phyloP scores from a whole-genome alignment of 2,888 invertebrate species.

The Melieria picta region DNA sequence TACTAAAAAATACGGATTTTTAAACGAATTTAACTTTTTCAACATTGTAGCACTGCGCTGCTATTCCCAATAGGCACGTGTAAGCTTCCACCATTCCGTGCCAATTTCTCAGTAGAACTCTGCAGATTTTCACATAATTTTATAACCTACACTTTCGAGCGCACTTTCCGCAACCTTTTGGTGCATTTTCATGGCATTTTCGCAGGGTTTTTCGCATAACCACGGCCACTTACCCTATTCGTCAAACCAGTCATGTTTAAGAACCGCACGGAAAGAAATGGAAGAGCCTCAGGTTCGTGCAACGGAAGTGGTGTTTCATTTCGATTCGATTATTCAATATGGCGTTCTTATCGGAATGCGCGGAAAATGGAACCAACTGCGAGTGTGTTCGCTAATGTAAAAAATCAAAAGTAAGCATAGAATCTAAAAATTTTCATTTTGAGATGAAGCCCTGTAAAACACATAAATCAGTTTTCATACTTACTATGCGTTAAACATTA shows the following conservation, averaged over 20 bases:
- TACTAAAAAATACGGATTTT: too few species aligned
- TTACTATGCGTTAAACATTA: background rate
- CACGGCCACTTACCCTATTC: constrained; percentile 73
- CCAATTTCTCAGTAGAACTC: too few species aligned
- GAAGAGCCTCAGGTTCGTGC: constrained; percentile 46
- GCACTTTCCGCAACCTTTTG: constrained; percentile 38
- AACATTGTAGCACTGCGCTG: too few species aligned
- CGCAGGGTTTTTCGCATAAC: constrained; percentile 46
- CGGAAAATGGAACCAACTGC: background rate
- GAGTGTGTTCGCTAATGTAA: background rate
- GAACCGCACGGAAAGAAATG: constrained; percentile 76
- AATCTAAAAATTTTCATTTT: too few species aligned
- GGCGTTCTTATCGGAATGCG: background rate
- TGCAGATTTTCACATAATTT: constrained; percentile 19
- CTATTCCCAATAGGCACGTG: constrained; percentile 39
- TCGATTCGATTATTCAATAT: constrained; percentile 16
- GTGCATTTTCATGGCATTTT: constrained; percentile 35
- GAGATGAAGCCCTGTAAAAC: background rate
- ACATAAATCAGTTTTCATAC: background rate
- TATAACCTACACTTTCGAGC: constrained; percentile 4
- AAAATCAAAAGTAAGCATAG: too few species aligned
- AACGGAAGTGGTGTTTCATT: constrained; percentile 51
- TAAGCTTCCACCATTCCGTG: background rate
- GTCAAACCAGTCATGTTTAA: constrained; percentile 85
- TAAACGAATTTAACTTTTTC: too few species aligned